Percentiles rank a stretch among this genome's conserved stretches.
phyloP scores from a whole-genome alignment of 1,140 invertebrate species.

The Melanaphis sacchari region DNA sequence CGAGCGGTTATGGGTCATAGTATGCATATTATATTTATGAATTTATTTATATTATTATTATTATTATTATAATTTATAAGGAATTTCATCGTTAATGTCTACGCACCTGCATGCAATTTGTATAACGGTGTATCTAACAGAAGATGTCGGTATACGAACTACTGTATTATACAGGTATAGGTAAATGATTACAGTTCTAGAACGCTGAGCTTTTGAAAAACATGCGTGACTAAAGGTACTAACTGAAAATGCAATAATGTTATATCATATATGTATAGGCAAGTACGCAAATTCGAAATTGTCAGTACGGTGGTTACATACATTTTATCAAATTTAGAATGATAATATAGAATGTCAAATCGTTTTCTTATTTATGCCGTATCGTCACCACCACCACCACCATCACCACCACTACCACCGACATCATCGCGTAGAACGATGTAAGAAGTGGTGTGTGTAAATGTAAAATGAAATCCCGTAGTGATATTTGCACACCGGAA shows the following conservation, averaged over 20 bases:
- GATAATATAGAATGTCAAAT: conserved; percentile 16
- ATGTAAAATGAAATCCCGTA: neutral
- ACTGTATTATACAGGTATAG: no score
- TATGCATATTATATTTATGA: no score
- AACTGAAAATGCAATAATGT: neutral
- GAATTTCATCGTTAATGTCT: neutral
- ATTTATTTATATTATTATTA: no score
- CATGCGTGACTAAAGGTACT: neutral
- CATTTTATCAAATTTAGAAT: neutral
- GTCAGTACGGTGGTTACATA: neutral
- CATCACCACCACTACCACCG: no score
- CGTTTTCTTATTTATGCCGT: neutral
- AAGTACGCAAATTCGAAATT: neutral
- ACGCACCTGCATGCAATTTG: no score
- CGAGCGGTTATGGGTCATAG: neutral
- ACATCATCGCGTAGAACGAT: neutral
- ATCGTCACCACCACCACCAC: neutral
- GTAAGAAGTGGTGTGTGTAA: neutral
- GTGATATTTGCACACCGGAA: neutral
- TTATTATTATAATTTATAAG: neutral
- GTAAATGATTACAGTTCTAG: neutral
- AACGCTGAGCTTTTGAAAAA: neutral
- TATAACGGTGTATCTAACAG: neutral
- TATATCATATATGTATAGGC: neutral
- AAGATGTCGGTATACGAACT: neutral